phyloP scores from a whole-genome alignment of 2,888 invertebrate genomes.

The Philaethria dido region DNA sequence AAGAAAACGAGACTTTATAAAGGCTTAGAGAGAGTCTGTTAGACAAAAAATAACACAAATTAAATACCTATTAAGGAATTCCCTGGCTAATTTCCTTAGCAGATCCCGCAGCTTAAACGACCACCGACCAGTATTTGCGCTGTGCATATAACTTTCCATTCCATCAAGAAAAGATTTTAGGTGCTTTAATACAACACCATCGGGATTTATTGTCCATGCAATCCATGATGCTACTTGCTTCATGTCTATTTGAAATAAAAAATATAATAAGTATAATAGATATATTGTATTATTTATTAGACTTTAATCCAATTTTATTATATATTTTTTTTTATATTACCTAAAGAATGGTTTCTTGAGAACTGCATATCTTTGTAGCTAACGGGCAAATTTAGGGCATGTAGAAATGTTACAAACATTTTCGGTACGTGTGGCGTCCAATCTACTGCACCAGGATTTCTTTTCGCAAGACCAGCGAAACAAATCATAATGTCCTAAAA shows the following conservation, averaged over 20 bases:
- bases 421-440: slow-evolving; percentile 93
- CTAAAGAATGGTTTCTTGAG: slow-evolving; percentile 81
- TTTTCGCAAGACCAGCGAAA: slow-evolving; percentile 88
- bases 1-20: too few species aligned
- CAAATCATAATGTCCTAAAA: slow-evolving; percentile 88
- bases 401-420: slow-evolving; percentile 89
- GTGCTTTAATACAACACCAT: slow-evolving; percentile 87
- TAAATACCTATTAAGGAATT: slow-evolving; percentile 84
- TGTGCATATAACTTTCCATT: slow-evolving; percentile 94
- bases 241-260: slow-evolving; percentile 56
- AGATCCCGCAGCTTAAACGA: slow-evolving; percentile 86
- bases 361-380: slow-evolving; percentile 87
- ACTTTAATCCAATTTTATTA: neutral
- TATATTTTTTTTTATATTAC: slow-evolving; percentile 51
- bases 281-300: neutral
- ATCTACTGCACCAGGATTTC: slow-evolving; percentile 92
- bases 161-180: slow-evolving; percentile 91
- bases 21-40: neutral
- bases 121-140: slow-evolving; percentile 95
- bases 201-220: slow-evolving; percentile 86
- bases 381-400: slow-evolving; percentile 91
- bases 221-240: slow-evolving; percentile 84
- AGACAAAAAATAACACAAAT: slow-evolving; percentile 6
- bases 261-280: neutral
- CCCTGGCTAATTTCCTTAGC: slow-evolving; percentile 86